Base-by-base conservation (phyloP, 2,888 invertebrate genomes). In the Anthophora plumipes region DNA sequence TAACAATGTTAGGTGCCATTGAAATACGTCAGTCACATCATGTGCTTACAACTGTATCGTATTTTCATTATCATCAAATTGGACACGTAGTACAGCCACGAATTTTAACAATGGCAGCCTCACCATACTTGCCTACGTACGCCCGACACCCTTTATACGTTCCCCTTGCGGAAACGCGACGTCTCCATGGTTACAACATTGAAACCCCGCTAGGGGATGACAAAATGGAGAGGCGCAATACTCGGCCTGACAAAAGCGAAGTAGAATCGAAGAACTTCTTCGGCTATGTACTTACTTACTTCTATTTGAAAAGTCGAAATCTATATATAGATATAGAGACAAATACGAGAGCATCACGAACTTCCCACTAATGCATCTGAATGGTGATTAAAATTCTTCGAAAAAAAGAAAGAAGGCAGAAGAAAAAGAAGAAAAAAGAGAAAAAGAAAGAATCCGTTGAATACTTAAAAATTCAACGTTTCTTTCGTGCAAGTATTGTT, bases 151-250 rank as follows among this genome's bases (percentile, higher is more conserved):
- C 91, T 89, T 90, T 89, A 89, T 85, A 88, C 89, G 89, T 88
- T 89, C 89, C 90, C 90, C 89, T 87, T 88, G 91, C 89, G 90
- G 89, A 90, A 91, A 91, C 91, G 90, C 91, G 90, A 91, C 89
- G 91, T 92, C 91, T 89, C 93, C 93, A 93, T 93, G 93, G 93
- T 92, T 92, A 93, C 93, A 92, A 91, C 92, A 92, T 90, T 91
- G 93, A 92, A 92, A 92, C 91, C 91, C 87, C 85, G 82, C 88
- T 84, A 89, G 91, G 92, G 92, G 91, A 91, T 92, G 92, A 93
- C 92, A 93, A 93, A 93, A 93, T 93, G 93, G 93, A 91, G 92
- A 90, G 89, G 87, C 89, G 86, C 89, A 90, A 90, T 91, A 88
- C 88, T 88, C 84, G 77, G 80, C 57, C 86, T 74, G 83, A 90